Base-by-base conservation (phyloP, 2,888 invertebrate species). In the Athrips mouffetella region DNA sequence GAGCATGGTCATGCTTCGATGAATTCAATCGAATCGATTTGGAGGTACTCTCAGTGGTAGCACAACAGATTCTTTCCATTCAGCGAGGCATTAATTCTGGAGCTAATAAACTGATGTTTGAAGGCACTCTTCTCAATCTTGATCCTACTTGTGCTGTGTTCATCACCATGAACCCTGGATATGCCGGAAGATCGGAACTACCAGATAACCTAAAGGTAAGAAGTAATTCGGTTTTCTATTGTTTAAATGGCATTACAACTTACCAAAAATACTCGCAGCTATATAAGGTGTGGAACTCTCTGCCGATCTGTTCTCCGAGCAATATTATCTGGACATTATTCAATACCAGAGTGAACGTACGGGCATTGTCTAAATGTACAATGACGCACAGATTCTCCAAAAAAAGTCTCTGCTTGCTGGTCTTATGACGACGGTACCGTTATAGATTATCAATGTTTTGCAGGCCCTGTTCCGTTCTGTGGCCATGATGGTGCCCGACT, bases 401-500 rank as follows among this genome's bases (percentile, higher is more conserved):
- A n/a, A n/a, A n/a, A n/a, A n/a, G n/a, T n/a, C n/a, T n/a, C n/a
- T n/a, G n/a, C n/a, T n/a, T n/a, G n/a, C n/a, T n/a, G n/a, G n/a
- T n/a, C n/a, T n/a, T n/a, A n/a, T n/a, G n/a, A n/a, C n/a, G n/a
- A n/a, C n/a, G n/a, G n/a, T n/a, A n/a, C n/a, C n/a, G n/a, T n/a
- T n/a, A n/a, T n/a, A n/a, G 13, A 13, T 31, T 1, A 31, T 31
- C 2, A 2, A 31, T 11, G 2, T 29, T 27, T 29, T 20, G 2
- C 60, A 94, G 92, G 96, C 96, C 0, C 85, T 97, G 25, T 97
- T 97, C 90, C 91, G 97, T 53, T 96, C 98, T 0, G 98, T 98
- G 29, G 97, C 98, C 7, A 98, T 98, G 98, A 98, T 98, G 97
- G 97, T 98, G 15, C 98, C 98, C 0, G 98, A 98, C 79, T 98